Percentiles rank a stretch among this genome's conserved stretches.
Conservation (phyloP, 2,888 invertebrate genomes). For the Rhorus exstirpatorius region DNA sequence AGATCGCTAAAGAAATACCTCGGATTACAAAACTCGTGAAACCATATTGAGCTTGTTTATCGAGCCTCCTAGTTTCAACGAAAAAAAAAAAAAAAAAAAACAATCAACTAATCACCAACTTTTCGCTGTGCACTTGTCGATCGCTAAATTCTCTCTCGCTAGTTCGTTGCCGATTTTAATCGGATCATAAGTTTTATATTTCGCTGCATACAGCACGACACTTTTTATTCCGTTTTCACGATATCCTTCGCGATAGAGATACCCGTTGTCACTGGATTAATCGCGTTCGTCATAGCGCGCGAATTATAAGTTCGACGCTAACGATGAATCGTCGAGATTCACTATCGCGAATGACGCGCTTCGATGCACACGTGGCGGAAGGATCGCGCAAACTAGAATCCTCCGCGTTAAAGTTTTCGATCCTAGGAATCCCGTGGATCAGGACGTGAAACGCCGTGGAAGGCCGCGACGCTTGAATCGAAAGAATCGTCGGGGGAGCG, state of each 20-base stretch:
- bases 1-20: no score
- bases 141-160: slow-evolving; percentile 41
- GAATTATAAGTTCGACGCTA: neutral
- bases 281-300: neutral
- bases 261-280: slow-evolving; percentile 24
- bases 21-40: slow-evolving; percentile 4
- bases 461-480: neutral
- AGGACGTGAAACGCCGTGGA: neutral
- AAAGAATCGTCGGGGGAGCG: slow-evolving; percentile 10
- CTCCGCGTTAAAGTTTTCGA: no score
- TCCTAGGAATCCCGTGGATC: no score
- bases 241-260: slow-evolving; percentile 35
- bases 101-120: no score
- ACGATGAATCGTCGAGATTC: neutral
- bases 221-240: slow-evolving; percentile 37
- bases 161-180: slow-evolving; percentile 34
- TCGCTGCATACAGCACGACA: neutral
- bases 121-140: slow-evolving; percentile 23
- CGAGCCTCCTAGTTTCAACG: slow-evolving; percentile 8
- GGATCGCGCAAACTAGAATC: no score
- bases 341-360: neutral
- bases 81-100: no score
- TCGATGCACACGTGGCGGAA: neutral
- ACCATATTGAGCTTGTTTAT: slow-evolving; percentile 21
- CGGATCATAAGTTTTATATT: neutral